Evolutionary conservation across 2,888 invertebrate genomes (phyloP).

Genomic region (Harpalus rufipes): DNA sequence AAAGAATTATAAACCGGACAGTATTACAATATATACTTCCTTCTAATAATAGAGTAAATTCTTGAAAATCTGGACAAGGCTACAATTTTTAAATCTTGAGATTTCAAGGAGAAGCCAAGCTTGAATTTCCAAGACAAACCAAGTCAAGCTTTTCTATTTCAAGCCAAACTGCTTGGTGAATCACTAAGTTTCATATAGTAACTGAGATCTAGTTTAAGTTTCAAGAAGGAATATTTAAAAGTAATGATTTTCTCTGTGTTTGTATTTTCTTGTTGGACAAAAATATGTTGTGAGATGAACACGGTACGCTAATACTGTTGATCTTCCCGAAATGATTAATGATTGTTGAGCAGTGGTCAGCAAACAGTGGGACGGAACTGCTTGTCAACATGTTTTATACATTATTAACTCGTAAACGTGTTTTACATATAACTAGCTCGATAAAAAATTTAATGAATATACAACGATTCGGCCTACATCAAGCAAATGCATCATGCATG

Average conservation of each 20-base stretch:
- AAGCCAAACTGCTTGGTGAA: no score
- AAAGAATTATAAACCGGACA: no score
- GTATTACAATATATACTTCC: no score
- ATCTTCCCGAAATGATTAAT: constrained; percentile 67
- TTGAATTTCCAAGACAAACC: no score
- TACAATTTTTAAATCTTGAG: no score
- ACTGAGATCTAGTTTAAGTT: not conserved
- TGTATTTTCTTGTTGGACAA: constrained; percentile 6
- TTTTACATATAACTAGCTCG: constrained; percentile 60
- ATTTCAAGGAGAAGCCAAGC: no score
- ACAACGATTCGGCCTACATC: constrained; percentile 56
- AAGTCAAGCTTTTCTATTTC: no score
- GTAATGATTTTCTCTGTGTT: not conserved
- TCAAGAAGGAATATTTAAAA: not conserved
- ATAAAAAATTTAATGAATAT: constrained; percentile 66
- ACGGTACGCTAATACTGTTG: constrained; percentile 63
- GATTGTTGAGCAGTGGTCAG: constrained; percentile 61
- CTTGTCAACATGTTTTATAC: constrained; percentile 67
- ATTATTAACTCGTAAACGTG: constrained; percentile 67
- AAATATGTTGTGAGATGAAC: not conserved
- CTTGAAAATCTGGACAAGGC: no score
- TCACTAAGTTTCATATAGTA: no score
- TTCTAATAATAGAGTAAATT: no score
- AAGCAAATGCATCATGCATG: constrained; percentile 40
- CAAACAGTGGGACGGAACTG: constrained; percentile 66